Conservation (phyloP, 2,888 invertebrate species). For the Byasa hedistus region DNA sequence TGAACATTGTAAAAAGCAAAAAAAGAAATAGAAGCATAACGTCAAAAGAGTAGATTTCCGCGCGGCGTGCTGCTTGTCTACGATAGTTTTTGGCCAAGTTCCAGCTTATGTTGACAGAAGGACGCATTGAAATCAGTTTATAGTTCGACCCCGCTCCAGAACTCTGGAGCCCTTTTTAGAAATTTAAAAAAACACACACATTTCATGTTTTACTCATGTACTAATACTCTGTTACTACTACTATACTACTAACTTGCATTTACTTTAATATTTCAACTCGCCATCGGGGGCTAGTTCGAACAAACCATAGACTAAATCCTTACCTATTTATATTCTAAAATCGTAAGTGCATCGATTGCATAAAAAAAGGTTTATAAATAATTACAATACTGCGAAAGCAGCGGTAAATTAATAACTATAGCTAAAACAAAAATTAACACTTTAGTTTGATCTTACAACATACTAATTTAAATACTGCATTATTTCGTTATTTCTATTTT, state of each 20-base stretch:
- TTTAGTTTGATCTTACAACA: too few species aligned
- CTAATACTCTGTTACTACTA: too few species aligned
- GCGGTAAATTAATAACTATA: neutral
- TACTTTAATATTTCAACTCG: neutral
- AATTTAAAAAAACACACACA: neutral
- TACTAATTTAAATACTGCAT: too few species aligned
- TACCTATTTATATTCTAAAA: too few species aligned
- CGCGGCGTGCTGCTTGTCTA: neutral
- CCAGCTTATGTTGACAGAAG: slow-evolving; percentile 19
- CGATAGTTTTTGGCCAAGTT: slow-evolving; percentile 12
- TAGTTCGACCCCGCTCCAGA: slow-evolving; percentile 1
- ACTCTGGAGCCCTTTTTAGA: neutral
- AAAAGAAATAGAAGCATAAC: neutral
- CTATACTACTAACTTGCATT: neutral
- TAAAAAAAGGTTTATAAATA: neutral
- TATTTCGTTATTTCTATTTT: too few species aligned
- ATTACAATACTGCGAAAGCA: neutral
- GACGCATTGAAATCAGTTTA: slow-evolving; percentile 11
- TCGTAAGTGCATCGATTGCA: neutral
- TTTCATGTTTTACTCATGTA: neutral
- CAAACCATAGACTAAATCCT: too few species aligned
- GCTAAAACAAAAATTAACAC: too few species aligned
- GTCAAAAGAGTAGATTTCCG: neutral
- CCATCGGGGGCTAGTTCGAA: neutral
- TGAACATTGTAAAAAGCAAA: neutral